Evolutionary conservation across 2,888 invertebrate genomes (phyloP), one percentile per base, ranked within the genome.

Genomic region (Tipula lateralis): DNA sequence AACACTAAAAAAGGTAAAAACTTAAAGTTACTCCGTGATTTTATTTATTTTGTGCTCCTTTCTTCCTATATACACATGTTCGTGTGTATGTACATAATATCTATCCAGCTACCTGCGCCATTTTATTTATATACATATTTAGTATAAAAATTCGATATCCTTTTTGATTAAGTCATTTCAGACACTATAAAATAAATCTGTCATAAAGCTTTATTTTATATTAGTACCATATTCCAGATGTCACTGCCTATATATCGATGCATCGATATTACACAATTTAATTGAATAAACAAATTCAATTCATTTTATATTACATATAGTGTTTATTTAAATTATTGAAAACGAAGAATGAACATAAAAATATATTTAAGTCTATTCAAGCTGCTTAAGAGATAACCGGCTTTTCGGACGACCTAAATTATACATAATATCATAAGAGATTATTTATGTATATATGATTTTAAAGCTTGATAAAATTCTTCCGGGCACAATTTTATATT

Each of bases 141-240:
- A 66, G 13, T 24, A 66, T 24, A 66, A 9, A 24, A 66, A 66
- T 66, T 66, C 66, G 24, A 66, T 66, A 66, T 66, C 66, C 66
- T 66, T 66, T 66, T 66, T 66, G 66, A 66, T 66, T 66, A 66
- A 66, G 66, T 66, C 66, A 66, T 66, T 66, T 66, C 66, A 66
- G 66, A 66, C 66, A 66, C 66, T 66, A 66, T 66, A 66, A 66
- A 66, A 66, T 24, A 24, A 66, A 66, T 66, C 66, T 66, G 66
- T 66, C 66, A 66, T 66, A 66, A 66, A 66, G 24, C 24, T 66
- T 6, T 66, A 66, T 66, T 66, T 66, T 66, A 24, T 66, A 66
- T 66, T 24, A 66, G 19, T 66, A 24, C 9, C 19, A 66, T 66
- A 66, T 66, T 66, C 66, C 66, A 66, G 66, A 66, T 66, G 66